Base-by-base conservation (phyloP, 2,888 invertebrate species). In the Tryphoninae sp. region DNA sequence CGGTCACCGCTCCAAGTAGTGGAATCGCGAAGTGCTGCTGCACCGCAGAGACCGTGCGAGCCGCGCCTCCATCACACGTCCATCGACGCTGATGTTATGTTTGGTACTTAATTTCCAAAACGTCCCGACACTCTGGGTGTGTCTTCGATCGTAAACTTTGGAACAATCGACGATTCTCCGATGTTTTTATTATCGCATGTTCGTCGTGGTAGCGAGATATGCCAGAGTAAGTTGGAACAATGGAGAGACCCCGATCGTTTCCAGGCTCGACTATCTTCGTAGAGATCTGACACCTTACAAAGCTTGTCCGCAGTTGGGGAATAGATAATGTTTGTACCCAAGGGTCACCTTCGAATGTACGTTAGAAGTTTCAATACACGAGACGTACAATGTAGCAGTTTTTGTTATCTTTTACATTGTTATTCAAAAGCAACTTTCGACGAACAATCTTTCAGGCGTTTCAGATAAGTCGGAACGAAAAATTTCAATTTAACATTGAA, bases 291-390 rank as follows among this genome's bases (percentile, higher is more conserved):
- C 55, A 45, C 13, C 45, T 45, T 45, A 45, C 13, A 11, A 2
- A 13, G 45, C 2, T 45, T 45, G 45, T 55, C 19, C 16, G 3
- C 19, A 9, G 53, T 3, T 3, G 40, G 40, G 19, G 19, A n/a
- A 26, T n/a, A 23, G 16, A 64, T 62, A 53, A 58, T 75, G 75
- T 75, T 65, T 75, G 73, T 19, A 65, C 72, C 58, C 53, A 55
- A 19, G n/a, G 71, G 61, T 9, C 16, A 71, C 51, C 40, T 71
- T 71, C 51, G 64, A 4, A 19, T 26, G 55, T 67, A 67, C 42
- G 58, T 67, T 67, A 13, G 26, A 59, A 64, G 26, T 65, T 65
- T 78, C 64, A 65, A 72, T 51, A 59, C 65, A 11, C 19, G 16
- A n/a, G 13, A 72, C 42, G 23, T 9, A 65, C 42, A 59, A 64